Conservation (phyloP, 1,140 invertebrate species). For the Drosophila littoralis region DNA sequence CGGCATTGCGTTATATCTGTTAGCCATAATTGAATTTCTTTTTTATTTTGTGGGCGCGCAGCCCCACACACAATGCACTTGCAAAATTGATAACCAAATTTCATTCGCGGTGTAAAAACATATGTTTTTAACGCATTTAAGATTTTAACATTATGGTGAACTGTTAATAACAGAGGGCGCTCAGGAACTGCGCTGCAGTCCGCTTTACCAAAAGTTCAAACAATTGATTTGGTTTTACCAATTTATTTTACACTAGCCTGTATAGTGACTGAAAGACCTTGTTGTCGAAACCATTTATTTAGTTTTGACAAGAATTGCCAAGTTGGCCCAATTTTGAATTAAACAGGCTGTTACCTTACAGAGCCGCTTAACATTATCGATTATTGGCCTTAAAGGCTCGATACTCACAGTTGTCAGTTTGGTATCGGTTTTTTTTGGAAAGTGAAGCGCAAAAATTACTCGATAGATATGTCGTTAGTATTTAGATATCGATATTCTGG, state of each 20-base stretch:
- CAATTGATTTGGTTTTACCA: not conserved
- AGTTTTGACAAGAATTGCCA: not conserved
- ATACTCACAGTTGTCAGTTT: not conserved
- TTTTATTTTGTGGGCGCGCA: slow-evolving; percentile 28
- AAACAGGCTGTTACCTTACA: not conserved
- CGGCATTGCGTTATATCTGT: slow-evolving; percentile 52
- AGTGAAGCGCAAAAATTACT: too few species aligned
- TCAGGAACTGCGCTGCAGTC: not conserved
- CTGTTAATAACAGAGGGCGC: slow-evolving; percentile 9
- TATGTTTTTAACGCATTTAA: slow-evolving; percentile 5
- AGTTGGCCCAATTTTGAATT: not conserved
- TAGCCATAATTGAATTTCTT: slow-evolving; percentile 32
- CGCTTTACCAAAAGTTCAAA: not conserved
- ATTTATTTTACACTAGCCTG: not conserved
- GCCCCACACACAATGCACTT: slow-evolving; percentile 29
- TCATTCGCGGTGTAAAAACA: slow-evolving; percentile 21
- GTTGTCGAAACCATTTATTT: not conserved
- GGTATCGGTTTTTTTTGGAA: not conserved
- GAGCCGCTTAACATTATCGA: not conserved
- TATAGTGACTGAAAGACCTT: not conserved
- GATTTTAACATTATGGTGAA: not conserved
- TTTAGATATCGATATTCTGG: not conserved
- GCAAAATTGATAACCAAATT: slow-evolving; percentile 29
- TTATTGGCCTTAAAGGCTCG: not conserved
- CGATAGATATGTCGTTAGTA: not conserved